Percentiles rank a stretch among this genome's conserved stretches.
These are phyloP conservation scores for Apodemus speciosus DNA, from an alignment of 2,113 vertebrate species.

Conservation along the genomic window DNA sequence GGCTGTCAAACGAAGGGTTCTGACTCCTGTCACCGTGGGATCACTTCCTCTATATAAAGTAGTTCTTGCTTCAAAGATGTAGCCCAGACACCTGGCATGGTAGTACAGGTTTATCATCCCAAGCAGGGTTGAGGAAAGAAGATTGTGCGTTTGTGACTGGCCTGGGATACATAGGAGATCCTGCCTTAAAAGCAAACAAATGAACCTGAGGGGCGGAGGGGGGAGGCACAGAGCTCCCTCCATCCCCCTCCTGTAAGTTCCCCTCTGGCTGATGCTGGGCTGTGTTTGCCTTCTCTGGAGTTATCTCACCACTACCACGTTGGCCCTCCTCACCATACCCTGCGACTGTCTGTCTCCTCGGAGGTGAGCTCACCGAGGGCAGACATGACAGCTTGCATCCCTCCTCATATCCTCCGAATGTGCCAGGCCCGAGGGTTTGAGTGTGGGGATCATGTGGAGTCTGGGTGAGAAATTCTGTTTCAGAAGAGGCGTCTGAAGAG, in stretches of 20 bases:
- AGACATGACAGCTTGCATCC: too few relatives aligned
- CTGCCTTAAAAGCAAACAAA: background rate
- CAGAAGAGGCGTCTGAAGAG: background rate
- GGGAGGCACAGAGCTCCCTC: background rate
- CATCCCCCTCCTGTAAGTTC: too few relatives aligned
- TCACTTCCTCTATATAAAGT: background rate
- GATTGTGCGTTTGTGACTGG: background rate
- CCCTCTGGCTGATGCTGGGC: background rate
- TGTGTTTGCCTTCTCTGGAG: background rate
- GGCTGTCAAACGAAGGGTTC: background rate
- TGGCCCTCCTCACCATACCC: background rate
- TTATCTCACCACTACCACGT: accelerated
- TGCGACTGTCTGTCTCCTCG: background rate
- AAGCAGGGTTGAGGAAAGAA: background rate
- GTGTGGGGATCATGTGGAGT: accelerated
- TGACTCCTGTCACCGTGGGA: background rate
- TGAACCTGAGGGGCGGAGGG: background rate
- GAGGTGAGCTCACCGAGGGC: background rate
- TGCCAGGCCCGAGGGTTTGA: background rate
- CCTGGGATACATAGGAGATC: background rate
- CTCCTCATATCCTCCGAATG: background rate
- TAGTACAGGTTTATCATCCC: background rate
- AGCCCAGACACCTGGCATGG: background rate
- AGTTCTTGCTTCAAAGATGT: background rate
- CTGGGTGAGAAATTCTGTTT: background rate